Base-by-base conservation (phyloP, 2,113 vertebrate species). In the Arvicanthis niloticus region DNA sequence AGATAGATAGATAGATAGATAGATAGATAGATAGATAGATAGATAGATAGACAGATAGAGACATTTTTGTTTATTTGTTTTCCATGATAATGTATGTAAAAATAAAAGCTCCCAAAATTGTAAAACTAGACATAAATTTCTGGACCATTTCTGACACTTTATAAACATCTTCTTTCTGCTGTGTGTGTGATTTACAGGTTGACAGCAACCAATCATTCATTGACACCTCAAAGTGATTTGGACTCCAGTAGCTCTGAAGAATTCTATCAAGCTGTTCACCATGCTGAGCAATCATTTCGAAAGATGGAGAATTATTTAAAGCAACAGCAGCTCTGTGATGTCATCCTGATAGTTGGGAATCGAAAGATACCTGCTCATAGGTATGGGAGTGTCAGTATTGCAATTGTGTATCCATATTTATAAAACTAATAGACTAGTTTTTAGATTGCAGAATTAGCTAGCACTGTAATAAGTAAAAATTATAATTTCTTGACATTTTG, bases 281-380 rank as follows among this genome's bases (percentile, higher is more conserved):
- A 99, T 0, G 99, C 99, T 0, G 99, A 99, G 34, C 98, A 99
- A 98, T 99, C 99, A 37, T 99, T 99, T 96, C 97, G 98, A 86
- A 99, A 99, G 91, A 99, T 99, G 99, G 99, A 99, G 97, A 99
- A 97, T 96, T 99, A 99, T 96, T 2, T 99, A 96, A 99, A 99
- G 88, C 99, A 99, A 73, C 99, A 99, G 67, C 99, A 99, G 68
- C 99, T 99, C 67, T 99, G 99, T 96, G 99, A 99, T 0, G 99
- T 99, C 92, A 99, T 99, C 75, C 97, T 99, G 48, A 98, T 99
- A 92, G 99, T 98, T 60, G 99, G 99, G 12, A 98, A 99, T 42
- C 97, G 98, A 93, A 99, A 99, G 95, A 99, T 99, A 97, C 99
- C 99, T 93, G 99, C 99, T 58, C 99, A 99, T 85, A 99, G 99